phyloP scores from a whole-genome alignment of 2,888 invertebrate species.

The Philonicus albiceps region DNA sequence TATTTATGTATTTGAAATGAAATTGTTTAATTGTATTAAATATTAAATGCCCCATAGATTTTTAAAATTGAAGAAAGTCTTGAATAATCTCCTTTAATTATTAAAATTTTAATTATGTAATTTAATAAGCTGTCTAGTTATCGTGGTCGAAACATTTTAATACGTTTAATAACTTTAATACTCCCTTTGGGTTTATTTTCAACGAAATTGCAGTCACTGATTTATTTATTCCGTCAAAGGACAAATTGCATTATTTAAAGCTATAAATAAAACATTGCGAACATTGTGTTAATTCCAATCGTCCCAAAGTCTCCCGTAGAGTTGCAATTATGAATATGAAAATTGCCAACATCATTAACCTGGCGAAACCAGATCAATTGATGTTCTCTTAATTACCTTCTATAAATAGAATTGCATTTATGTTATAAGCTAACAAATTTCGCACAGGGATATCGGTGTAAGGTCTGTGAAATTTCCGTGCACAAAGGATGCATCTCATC shows the following conservation, averaged over 20 bases:
- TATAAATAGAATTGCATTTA: not conserved
- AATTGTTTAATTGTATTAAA: not conserved
- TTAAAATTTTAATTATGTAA: not conserved
- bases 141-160: not conserved
- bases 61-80: not conserved
- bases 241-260: not conserved
- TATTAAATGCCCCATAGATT: not conserved
- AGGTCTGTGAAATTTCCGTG: slow-evolving; percentile 80
- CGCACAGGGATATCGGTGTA: slow-evolving; percentile 79
- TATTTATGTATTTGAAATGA: not conserved
- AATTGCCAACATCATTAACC: not conserved
- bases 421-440: not conserved
- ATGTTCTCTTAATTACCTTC: not conserved
- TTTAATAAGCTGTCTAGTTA: not conserved
- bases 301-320: not conserved
- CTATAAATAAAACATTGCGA: not conserved
- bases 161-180: too few relatives aligned
- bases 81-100: not conserved
- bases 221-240: not conserved
- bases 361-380: not conserved
- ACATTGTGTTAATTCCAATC: not conserved
- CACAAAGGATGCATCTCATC: slow-evolving; percentile 90
- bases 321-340: not conserved
- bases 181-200: not conserved
- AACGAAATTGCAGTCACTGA: not conserved